Evolutionary conservation across 1,140 invertebrate genomes (phyloP), one percentile per base, ranked within the genome.

Genomic region (Drosophila orosa): DNA sequence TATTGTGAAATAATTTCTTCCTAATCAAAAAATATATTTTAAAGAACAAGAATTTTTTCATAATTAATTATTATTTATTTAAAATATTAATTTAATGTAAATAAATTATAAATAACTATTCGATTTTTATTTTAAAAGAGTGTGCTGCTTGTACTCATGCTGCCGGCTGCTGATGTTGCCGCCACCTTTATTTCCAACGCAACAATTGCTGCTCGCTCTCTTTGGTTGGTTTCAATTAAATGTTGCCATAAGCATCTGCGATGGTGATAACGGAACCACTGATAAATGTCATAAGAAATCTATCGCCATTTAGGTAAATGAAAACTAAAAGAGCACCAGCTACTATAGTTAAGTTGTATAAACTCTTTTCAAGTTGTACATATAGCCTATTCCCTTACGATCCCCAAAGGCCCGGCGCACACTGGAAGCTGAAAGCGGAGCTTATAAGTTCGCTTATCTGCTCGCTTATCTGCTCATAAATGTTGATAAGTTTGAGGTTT

Each of bases 201-300:
- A 74, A 79, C 76, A 65, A 65, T 39, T 79, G 68, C 45, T 59
- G 58, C 65, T 25, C 25, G 29, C 48, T 54, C 40, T 37, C 33
- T 77, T 52, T 37, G 24, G 47, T 19, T 10, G 22, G 13, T 17
- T 17, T 9, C 24, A 55, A 55, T 39, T 22, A 17, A 12, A 13
- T 74, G 59, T 69, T 75, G 77, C 48, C 13, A 4, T n/a, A 9
- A 48, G 12, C 31, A n/a, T 59, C 24, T 39, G 13, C 7, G 0
- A 47, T 50, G 45, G 74, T 71, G 71, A 73, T 52, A 80, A 72
- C 7, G 50, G 3, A 40, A 15, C 9, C 10, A n/a, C n/a, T n/a
- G n/a, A n/a, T n/a, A n/a, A n/a, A n/a, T n/a, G n/a, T n/a, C n/a
- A n/a, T n/a, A n/a, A n/a, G n/a, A n/a, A n/a, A n/a, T n/a, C n/a